Conservation (phyloP, 2,113 vertebrate genomes). For the Tautogolabrus adspersus region DNA sequence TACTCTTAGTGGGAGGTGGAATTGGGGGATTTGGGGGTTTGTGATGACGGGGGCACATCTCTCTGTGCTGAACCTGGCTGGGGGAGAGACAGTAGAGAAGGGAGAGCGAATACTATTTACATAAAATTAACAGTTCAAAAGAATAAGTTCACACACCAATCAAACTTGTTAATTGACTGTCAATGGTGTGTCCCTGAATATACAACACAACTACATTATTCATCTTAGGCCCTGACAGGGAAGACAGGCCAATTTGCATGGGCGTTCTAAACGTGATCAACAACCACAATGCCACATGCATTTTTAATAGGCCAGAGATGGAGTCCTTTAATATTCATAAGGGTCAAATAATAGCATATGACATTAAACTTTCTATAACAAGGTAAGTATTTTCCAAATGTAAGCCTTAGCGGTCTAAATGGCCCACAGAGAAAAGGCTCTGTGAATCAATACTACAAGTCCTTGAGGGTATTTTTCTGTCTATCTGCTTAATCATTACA, state of each 20-base stretch:
- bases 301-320: constrained; percentile 94
- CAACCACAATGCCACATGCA: constrained; percentile 98
- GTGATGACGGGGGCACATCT: constrained; percentile 80
- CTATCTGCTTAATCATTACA: constrained; percentile 9
- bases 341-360: constrained; percentile 94
- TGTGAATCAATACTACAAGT: constrained; percentile 41
- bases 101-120: constrained; percentile 95
- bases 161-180: constrained; percentile 99
- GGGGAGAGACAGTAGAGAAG: constrained; percentile 81
- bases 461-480: constrained; percentile 14
- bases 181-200: constrained; percentile 98
- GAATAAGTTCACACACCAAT: constrained; percentile 99
- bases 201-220: constrained; percentile 99
- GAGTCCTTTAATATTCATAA: constrained; percentile 95
- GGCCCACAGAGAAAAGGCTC: constrained; percentile 67
- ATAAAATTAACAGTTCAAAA: constrained; percentile 99
- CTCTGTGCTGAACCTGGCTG: constrained; percentile 90
- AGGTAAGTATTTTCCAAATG: constrained; percentile 81
- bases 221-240: constrained; percentile 95
- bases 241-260: constrained; percentile 99
- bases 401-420: constrained; percentile 65
- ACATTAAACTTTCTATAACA: constrained; percentile 87
- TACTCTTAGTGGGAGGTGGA: constrained; percentile 89
- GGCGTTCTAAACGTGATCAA: constrained; percentile 99
- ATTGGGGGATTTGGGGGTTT: constrained; percentile 80